A percentile compares a stretch with the other conserved stretches of the same genome.
These are phyloP conservation scores for human (Homo sapiens) DNA, from an alignment of 2,113 vertebrate genomes.

Conservation along the genomic window DNA sequence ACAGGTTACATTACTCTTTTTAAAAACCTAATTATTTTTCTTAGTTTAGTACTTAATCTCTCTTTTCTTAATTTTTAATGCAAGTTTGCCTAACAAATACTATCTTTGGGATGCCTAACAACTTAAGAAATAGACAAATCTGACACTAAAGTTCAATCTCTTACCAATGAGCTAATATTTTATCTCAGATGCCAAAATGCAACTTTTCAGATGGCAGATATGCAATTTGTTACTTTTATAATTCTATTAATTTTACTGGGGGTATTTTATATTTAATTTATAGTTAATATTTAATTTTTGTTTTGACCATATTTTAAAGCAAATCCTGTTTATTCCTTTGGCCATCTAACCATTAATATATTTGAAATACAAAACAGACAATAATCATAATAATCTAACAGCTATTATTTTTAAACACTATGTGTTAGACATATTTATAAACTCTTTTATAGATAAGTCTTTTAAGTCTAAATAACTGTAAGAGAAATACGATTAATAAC, in stretches of 20 bases:
- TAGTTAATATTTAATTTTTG: not conserved
- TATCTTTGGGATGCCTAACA: not conserved
- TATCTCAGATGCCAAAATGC: not conserved
- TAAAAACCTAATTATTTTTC: not conserved
- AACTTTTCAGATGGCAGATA: constrained; percentile 4
- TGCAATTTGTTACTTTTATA: not conserved
- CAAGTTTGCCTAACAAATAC: not conserved
- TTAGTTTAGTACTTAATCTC: not conserved
- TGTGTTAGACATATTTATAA: not conserved
- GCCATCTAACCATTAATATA: not conserved
- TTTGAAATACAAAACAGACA: not conserved
- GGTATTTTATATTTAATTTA: not conserved
- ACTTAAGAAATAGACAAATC: not conserved
- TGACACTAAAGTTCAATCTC: not conserved
- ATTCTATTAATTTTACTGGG: not conserved
- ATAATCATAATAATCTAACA: not conserved
- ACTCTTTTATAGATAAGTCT: not conserved
- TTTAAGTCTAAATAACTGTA: not conserved
- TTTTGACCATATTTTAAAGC: not conserved
- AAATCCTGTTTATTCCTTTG: not conserved
- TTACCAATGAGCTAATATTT: not conserved
- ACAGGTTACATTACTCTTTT: not conserved
- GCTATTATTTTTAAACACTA: not conserved
- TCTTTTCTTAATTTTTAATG: not conserved
- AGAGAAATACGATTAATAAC: not conserved